These are phyloP conservation scores for Schizaphis graminum DNA, from an alignment of 2,888 invertebrate species.

Conservation along the genomic window DNA sequence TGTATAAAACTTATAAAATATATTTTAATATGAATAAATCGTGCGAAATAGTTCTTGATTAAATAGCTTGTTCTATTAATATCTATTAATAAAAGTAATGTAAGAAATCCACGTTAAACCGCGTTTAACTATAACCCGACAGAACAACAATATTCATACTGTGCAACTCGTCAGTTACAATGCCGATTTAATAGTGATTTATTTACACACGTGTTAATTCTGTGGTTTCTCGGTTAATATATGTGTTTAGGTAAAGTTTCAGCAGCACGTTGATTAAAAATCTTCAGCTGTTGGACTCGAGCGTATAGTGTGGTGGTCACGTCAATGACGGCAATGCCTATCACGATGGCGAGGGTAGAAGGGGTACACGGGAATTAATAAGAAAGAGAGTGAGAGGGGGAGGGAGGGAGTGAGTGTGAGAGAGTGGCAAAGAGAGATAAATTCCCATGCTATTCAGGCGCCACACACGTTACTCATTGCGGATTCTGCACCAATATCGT, in stretches of 20 bases:
- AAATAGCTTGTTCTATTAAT: neutral
- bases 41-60: neutral
- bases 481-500: slow-evolving; percentile 64
- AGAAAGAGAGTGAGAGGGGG: neutral
- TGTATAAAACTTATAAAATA: neutral
- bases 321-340: neutral
- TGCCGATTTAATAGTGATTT: neutral
- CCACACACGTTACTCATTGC: slow-evolving; percentile 64
- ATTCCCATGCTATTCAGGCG: slow-evolving; percentile 57
- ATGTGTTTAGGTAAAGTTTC: neutral
- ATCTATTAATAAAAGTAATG: neutral
- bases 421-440: slow-evolving; percentile 22
- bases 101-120: neutral
- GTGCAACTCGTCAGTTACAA: neutral
- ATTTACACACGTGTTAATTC: neutral
- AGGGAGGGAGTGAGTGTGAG: neutral
- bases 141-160: neutral
- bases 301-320: neutral
- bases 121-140: neutral
- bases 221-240: neutral
- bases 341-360: neutral
- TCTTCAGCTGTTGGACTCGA: neutral
- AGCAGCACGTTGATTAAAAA: neutral
- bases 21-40: slow-evolving; percentile 4
- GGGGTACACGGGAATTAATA: neutral